Evolutionary conservation across 2,113 vertebrate species (phyloP).

Genomic region (Pseudopipra pipra): DNA sequence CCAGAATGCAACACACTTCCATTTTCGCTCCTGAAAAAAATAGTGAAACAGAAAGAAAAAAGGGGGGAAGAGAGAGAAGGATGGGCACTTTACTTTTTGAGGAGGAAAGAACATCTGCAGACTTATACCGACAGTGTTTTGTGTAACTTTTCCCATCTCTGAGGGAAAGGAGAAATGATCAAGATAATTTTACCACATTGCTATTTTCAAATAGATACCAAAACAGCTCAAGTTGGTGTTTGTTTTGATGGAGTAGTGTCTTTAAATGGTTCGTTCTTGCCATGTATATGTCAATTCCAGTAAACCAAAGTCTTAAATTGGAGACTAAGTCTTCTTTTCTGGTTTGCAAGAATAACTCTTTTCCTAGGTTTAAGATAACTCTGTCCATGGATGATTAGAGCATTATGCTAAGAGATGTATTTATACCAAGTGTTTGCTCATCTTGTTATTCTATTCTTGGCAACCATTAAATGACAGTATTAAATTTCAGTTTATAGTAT

Average conservation of each 20-base stretch:
- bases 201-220: background rate
- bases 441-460: background rate
- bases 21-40: background rate
- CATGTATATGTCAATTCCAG: background rate
- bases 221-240: background rate
- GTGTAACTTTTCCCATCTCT: background rate
- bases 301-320: background rate
- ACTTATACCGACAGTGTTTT: background rate
- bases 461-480: background rate
- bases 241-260: background rate
- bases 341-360: background rate
- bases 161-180: background rate
- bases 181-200: background rate
- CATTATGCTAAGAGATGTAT: background rate
- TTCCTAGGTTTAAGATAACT: background rate
- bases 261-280: background rate
- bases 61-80: rapidly evolving
- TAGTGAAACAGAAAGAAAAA: background rate
- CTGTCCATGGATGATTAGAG: background rate
- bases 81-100: background rate
- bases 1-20: background rate
- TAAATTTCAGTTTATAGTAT: background rate
- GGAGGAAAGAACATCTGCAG: background rate
- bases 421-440: background rate
- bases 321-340: background rate